phyloP scores from a whole-genome alignment of 2,797 vertebrate genomes.

The Choloepus didactylus region DNA sequence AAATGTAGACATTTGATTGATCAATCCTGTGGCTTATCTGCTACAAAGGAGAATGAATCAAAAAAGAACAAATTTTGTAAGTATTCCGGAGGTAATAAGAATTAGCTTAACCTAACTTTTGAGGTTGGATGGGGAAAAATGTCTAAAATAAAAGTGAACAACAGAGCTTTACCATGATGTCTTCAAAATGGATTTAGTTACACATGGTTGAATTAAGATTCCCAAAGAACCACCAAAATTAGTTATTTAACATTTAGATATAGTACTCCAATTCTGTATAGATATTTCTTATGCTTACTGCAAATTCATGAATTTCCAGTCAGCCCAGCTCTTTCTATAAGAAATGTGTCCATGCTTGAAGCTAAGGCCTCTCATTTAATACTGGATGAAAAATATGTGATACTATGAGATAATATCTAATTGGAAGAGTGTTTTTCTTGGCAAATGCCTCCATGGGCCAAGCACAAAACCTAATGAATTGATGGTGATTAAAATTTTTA shows the following conservation, averaged over 20 bases:
- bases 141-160: not conserved
- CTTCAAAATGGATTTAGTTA: not conserved
- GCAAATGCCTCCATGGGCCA: not conserved
- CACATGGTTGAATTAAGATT: slow-evolving; percentile 12
- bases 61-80: not conserved
- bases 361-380: not conserved
- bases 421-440: not conserved
- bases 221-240: not conserved
- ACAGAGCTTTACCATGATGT: not conserved
- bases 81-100: not conserved
- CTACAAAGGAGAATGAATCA: not conserved
- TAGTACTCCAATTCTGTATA: not conserved
- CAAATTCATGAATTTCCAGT: slow-evolving; percentile 8
- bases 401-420: not conserved
- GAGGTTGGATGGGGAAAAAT: not conserved
- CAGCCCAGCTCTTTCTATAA: not conserved
- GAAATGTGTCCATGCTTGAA: not conserved
- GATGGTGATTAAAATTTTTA: not conserved
- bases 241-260: not conserved
- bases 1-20: not conserved
- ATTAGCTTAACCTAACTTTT: not conserved
- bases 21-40: not conserved
- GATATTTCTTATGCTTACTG: not conserved
- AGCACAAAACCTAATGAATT: not conserved
- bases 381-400: not conserved